Conservation (phyloP, 2,888 invertebrate genomes). For the Scaeva pyrastri region DNA sequence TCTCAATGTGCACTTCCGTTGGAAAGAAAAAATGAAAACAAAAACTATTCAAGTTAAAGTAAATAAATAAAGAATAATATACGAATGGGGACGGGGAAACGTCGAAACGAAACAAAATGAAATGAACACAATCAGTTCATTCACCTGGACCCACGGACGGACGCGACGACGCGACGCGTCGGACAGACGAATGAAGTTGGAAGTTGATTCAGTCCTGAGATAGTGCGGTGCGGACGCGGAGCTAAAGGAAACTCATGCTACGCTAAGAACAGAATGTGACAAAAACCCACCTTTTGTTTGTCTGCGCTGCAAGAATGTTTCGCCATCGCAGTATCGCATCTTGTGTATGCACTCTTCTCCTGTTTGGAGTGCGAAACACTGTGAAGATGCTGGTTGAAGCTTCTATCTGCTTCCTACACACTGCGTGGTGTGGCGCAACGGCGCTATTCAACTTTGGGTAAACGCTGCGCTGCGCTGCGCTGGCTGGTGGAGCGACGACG, state of each 20-base stretch:
- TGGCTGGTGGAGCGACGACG: too few species aligned
- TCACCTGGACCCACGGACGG: slow-evolving; percentile 60
- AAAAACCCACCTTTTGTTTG: slow-evolving; percentile 74
- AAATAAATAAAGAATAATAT: slow-evolving; percentile 61
- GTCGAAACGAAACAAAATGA: too few species aligned
- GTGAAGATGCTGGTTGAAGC: slow-evolving; percentile 37
- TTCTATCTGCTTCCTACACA: slow-evolving; percentile 53
- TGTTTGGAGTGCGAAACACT: slow-evolving; percentile 19
- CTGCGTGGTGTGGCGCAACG: slow-evolving; percentile 14
- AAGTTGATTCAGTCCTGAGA: slow-evolving; percentile 42
- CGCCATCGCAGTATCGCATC: slow-evolving; percentile 50
- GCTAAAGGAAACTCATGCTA: slow-evolving; percentile 44
- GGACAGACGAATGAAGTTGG: slow-evolving; percentile 40
- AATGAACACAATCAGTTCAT: slow-evolving; percentile 51
- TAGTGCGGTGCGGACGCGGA: slow-evolving; percentile 10
- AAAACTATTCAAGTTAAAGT: slow-evolving; percentile 64
- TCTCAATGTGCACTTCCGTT: slow-evolving; percentile 71
- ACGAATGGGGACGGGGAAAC: slow-evolving; percentile 59
- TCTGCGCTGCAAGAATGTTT: slow-evolving; percentile 68
- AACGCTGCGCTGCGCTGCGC: too few species aligned
- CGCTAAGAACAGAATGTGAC: slow-evolving; percentile 67
- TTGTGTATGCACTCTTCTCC: slow-evolving; percentile 20
- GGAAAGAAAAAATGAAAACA: slow-evolving; percentile 45
- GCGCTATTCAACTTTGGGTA: slow-evolving; percentile 47
- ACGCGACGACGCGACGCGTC: slow-evolving; percentile 1